Evolutionary conservation across 2,113 vertebrate species (phyloP), one percentile per base, ranked within the genome.

Genomic region (Laticauda laticaudata): DNA sequence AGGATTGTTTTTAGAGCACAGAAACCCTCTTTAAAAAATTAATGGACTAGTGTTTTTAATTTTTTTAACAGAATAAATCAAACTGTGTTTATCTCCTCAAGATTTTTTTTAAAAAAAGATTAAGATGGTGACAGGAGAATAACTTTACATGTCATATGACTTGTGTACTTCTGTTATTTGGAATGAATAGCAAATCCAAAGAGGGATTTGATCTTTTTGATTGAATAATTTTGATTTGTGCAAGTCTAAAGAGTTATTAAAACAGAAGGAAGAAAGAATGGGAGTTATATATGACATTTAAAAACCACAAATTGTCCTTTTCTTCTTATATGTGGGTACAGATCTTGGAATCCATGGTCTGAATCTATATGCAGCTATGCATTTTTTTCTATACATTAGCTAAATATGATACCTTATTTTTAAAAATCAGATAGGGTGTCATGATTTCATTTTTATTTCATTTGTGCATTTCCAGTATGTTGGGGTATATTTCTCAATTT

Each of bases 41-140:
- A 96, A 94, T 90, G 95, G 94, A 96, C 93, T 95, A 94, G 94
- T 96, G 92, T 96, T 97, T 96, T 97, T 97, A 91, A 88, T 55
- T 57, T 95, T 95, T 95, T 96, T 96, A 95, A 94, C 94, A 97
- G 97, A 97, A 97, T 96, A 97, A 97, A 96, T 96, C 95, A 97
- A 97, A 96, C 75, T 15, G 0, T 92, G 94, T 88, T 96, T 96
- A 96, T 97, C 95, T 97, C 94, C 55, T 90, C 93, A 96, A 93
- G 91, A 87, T 95, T 69, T 96, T 96, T 96, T 45, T 96, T 96
- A 94, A 93, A 97, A 97, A 97, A 97, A 94, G 94, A 97, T 95
- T 92, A 96, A 96, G 96, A 95, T 97, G 95, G 95, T 97, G 95
- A 95, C 90, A 88, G 93, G 93, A 90, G 94, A 95, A 96, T 96